Conservation (phyloP, 2,888 invertebrate genomes). For the Erannis defoliaria region DNA sequence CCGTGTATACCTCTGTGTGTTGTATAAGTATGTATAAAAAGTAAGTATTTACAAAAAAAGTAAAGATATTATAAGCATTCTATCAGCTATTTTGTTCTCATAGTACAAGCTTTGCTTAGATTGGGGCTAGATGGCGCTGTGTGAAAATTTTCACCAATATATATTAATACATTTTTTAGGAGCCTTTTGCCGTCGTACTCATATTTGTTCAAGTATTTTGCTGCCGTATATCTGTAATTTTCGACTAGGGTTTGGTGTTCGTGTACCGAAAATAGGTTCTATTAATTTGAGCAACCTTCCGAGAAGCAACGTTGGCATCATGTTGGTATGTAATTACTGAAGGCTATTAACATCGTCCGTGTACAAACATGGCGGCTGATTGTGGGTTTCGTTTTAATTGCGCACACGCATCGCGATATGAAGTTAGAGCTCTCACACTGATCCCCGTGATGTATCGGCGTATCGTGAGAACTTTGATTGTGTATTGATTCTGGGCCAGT, state of each 20-base stretch:
- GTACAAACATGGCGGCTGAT: constrained; percentile 87
- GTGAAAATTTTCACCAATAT: too few species aligned
- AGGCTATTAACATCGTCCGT: constrained; percentile 85
- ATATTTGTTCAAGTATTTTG: too few species aligned
- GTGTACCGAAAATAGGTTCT: constrained; percentile 76
- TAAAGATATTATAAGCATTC: too few species aligned
- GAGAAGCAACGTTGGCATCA: constrained; percentile 82
- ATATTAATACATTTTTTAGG: too few species aligned
- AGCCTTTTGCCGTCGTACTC: too few species aligned
- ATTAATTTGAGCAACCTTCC: constrained; percentile 85
- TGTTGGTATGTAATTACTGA: constrained; percentile 84
- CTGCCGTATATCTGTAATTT: constrained; percentile 36
- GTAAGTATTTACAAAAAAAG: too few species aligned
- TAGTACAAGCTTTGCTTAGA: too few species aligned
- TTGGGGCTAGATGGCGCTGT: too few species aligned
- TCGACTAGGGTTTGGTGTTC: constrained; percentile 45
- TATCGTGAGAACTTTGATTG: constrained; percentile 80
- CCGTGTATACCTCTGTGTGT: too few species aligned
- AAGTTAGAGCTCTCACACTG: constrained; percentile 76
- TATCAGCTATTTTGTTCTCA: too few species aligned
- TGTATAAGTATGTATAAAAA: too few species aligned
- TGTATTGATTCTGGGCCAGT: constrained; percentile 70
- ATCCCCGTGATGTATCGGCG: constrained; percentile 62
- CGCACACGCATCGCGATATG: constrained; percentile 83
- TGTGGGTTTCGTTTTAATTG: constrained; percentile 86